Conservation (phyloP, 2,113 vertebrate genomes). For the Coptodon rendalli region DNA sequence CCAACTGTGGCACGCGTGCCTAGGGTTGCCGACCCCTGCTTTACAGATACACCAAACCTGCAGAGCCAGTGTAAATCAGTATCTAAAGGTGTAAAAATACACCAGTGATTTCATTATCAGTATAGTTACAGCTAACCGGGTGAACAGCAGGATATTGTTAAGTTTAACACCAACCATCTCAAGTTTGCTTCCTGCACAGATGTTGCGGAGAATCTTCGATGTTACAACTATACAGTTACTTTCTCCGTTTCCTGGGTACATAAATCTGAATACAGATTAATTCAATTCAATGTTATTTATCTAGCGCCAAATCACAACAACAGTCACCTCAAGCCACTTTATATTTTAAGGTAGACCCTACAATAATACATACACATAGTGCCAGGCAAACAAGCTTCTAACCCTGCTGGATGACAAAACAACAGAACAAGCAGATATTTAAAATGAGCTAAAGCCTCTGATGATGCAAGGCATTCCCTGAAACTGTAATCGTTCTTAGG, state of each 20-base stretch:
- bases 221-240: neutral
- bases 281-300: neutral
- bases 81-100: neutral
- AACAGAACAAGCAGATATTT: neutral
- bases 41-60: neutral
- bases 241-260: neutral
- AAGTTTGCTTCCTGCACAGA: neutral
- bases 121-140: neutral
- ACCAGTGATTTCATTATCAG: neutral
- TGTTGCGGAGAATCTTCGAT: neutral
- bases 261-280: neutral
- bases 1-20: too few species aligned
- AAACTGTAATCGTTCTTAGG: neutral
- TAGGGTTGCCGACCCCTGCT: too few species aligned
- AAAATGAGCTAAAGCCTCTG: neutral
- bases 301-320: neutral
- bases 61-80: neutral
- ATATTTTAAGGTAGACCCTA: neutral
- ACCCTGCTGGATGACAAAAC: neutral
- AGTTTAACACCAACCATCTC: neutral
- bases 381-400: neutral
- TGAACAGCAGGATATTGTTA: neutral
- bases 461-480: constrained; percentile 21
- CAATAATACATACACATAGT: neutral
- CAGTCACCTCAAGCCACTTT: neutral